A percentile compares a stretch with the other conserved stretches of the same genome.
Evolutionary conservation across 2,888 invertebrate genomes (phyloP).

Genomic region (Monopis laevigella): DNA sequence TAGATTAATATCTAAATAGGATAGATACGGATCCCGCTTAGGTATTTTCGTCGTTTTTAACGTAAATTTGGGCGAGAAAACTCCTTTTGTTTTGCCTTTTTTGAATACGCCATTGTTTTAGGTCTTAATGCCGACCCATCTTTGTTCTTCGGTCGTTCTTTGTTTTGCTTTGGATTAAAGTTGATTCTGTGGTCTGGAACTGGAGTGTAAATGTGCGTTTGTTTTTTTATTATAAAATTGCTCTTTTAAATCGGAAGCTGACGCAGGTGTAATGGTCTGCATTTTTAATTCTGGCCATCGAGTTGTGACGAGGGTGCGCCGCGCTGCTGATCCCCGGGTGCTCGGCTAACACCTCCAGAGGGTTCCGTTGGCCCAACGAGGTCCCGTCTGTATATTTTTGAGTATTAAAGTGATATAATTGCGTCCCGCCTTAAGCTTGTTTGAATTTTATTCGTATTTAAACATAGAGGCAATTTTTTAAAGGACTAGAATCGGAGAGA

Average conservation of each 20-base stretch:
- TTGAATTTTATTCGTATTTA: constrained; percentile 26
- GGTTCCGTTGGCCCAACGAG: constrained; percentile 4
- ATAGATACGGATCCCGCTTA: constrained; percentile 65
- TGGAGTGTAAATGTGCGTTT: background rate
- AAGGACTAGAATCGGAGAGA: background rate
- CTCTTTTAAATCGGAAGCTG: constrained; percentile 18
- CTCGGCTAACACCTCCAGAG: constrained; percentile 13
- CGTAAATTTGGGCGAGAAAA: constrained; percentile 48
- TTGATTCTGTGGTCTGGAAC: background rate
- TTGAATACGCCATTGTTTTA: constrained; percentile 47
- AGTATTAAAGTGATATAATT: constrained; percentile 25
- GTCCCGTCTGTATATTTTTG: constrained; percentile 12
- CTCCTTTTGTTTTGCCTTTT: constrained; percentile 41
- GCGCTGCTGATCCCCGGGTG: constrained; percentile 24
- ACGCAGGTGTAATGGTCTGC: constrained; percentile 42
- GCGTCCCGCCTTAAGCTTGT: constrained; percentile 38
- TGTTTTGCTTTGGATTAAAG: constrained; percentile 9
- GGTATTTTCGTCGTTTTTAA: constrained; percentile 67
- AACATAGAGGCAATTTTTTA: background rate
- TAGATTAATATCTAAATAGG: constrained; percentile 69
- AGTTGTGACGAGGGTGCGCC: constrained; percentile 39
- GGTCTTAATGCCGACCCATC: constrained; percentile 30
- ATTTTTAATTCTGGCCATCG: constrained; percentile 46
- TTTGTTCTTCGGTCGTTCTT: constrained; percentile 29
- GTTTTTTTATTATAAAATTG: background rate